These are phyloP conservation scores for Microplitis deprimator DNA, from an alignment of 2,888 invertebrate genomes.

Conservation along the genomic window DNA sequence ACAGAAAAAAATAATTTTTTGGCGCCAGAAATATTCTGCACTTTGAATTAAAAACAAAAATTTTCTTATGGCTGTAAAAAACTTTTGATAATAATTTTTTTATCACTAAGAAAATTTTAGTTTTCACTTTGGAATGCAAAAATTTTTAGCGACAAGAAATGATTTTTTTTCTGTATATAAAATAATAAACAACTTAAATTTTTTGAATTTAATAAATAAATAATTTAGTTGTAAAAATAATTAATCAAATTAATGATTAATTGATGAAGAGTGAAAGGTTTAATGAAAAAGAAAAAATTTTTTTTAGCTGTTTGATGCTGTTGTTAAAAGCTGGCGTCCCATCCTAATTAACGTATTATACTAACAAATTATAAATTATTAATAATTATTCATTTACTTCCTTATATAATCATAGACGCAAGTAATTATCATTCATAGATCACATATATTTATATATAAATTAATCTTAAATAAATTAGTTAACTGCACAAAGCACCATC, in stretches of 20 bases:
- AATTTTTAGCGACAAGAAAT: too few species aligned
- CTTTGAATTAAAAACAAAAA: too few species aligned
- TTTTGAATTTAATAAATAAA: too few species aligned
- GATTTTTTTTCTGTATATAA: too few species aligned
- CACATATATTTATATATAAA: conserved; percentile 51
- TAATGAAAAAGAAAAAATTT: conserved; percentile 37
- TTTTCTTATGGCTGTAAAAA: too few species aligned
- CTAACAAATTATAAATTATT: conserved; percentile 60
- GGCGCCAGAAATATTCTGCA: too few species aligned
- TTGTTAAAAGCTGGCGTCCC: conserved; percentile 53
- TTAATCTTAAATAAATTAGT: conserved; percentile 39
- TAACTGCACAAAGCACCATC: conserved; percentile 59
- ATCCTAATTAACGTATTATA: conserved; percentile 61
- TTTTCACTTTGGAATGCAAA: too few species aligned
- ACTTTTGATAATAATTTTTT: too few species aligned
- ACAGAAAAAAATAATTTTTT: too few species aligned
- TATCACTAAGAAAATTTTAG: too few species aligned
- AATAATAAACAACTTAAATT: too few species aligned
- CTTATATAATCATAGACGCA: conserved; percentile 59
- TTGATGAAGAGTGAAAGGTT: neutral
- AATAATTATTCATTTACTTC: conserved; percentile 53
- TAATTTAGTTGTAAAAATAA: conserved; percentile 40
- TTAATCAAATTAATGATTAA: neutral
- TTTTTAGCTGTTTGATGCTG: conserved; percentile 19
- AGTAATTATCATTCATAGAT: conserved; percentile 62